These are phyloP conservation scores for Trichogramma dendrolimi DNA, from an alignment of 2,888 invertebrate species.

Conservation along the genomic window DNA sequence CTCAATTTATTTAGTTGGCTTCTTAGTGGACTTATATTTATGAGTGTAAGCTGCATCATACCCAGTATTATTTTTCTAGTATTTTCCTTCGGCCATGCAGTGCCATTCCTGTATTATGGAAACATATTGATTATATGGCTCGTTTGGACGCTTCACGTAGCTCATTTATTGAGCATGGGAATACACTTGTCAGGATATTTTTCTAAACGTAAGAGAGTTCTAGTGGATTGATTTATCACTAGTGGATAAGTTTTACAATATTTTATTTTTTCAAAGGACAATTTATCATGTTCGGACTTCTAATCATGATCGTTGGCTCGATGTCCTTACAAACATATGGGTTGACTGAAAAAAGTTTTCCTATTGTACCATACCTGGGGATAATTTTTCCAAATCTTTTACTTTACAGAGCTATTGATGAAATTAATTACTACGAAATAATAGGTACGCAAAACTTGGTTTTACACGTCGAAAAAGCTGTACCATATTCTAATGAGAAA, in stretches of 20 bases:
- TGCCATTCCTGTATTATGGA: slow-evolving; percentile 43
- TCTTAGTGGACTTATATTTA: slow-evolving; percentile 39
- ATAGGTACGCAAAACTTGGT: slow-evolving; percentile 35
- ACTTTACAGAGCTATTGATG: slow-evolving; percentile 39
- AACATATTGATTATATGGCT: slow-evolving; percentile 45
- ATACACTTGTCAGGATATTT: slow-evolving; percentile 47
- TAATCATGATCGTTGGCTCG: slow-evolving; percentile 28
- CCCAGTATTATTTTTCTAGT: slow-evolving; percentile 41
- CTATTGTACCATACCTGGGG: slow-evolving; percentile 38
- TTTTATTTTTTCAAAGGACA: slow-evolving; percentile 26
- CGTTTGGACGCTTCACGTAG: slow-evolving; percentile 38
- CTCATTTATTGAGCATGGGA: slow-evolving; percentile 43
- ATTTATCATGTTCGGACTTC: slow-evolving; percentile 29
- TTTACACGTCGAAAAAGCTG: background rate
- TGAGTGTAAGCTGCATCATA: slow-evolving; percentile 37
- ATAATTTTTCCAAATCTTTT: slow-evolving; percentile 45
- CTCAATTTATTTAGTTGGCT: slow-evolving; percentile 47
- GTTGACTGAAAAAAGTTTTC: slow-evolving; percentile 22
- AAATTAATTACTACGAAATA: slow-evolving; percentile 43
- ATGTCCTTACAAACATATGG: slow-evolving; percentile 30
- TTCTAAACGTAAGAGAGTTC: slow-evolving; percentile 40
- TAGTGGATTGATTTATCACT: too few relatives aligned
- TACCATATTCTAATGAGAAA: background rate
- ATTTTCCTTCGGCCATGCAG: slow-evolving; percentile 35
- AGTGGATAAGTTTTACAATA: background rate